A percentile compares a stretch with the other conserved stretches of the same genome.
phyloP scores from a whole-genome alignment of 53 echinoderm and acorn worm species.

The Apostichopus leukothele region DNA sequence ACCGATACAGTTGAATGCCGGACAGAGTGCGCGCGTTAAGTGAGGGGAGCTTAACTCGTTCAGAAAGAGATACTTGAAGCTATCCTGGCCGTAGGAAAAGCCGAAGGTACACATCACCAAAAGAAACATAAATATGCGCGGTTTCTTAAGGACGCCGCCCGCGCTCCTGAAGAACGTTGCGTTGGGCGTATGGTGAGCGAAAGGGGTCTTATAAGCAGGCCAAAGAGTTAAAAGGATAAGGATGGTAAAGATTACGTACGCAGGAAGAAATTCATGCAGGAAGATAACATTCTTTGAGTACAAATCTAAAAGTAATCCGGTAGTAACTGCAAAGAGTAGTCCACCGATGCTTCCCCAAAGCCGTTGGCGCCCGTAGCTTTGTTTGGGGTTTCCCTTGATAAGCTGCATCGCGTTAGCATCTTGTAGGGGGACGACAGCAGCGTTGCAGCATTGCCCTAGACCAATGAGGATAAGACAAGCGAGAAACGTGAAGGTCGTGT shows the following conservation, averaged over 20 bases:
- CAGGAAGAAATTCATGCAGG: conserved; percentile 44
- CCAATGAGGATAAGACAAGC: conserved; percentile 2
- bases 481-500: conserved; percentile 37
- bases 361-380: conserved; percentile 59
- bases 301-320: conserved; percentile 60
- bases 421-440: conserved; percentile 17
- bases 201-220: conserved; percentile 48
- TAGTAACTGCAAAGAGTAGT: conserved; percentile 53
- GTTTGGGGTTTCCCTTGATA: conserved; percentile 10
- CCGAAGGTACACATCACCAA: conserved; percentile 55
- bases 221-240: conserved; percentile 51
- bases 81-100: conserved; percentile 54
- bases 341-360: conserved; percentile 71
- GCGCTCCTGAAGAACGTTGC: conserved; percentile 54
- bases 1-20: conserved; percentile 50
- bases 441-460: conserved; percentile 17
- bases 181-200: conserved; percentile 58
- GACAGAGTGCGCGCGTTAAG: conserved; percentile 44
- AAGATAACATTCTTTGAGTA: conserved; percentile 4
- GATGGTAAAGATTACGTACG: conserved; percentile 54
- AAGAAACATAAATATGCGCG: conserved; percentile 62
- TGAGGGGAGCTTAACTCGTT: conserved; percentile 50
- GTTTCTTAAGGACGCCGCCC: conserved; percentile 50
- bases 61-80: conserved; percentile 54
- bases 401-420: conserved; percentile 48